phyloP scores from a whole-genome alignment of 2,113 vertebrate species.

The Helogale parvula region DNA sequence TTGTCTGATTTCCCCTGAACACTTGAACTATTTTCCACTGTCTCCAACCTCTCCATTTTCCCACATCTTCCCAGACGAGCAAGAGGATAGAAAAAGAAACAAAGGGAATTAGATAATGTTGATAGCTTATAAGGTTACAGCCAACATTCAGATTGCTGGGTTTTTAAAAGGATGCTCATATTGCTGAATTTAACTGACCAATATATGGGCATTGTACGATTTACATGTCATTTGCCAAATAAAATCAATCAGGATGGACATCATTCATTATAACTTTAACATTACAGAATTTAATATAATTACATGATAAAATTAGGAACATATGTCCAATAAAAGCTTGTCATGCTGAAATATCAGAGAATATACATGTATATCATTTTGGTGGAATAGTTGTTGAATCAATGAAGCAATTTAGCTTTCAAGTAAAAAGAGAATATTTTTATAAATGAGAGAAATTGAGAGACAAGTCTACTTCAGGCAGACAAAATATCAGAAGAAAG shows the following conservation, averaged over 20 bases:
- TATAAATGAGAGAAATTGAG: constrained; percentile 48
- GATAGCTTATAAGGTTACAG: background rate
- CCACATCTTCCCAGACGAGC: background rate
- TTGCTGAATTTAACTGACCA: constrained; percentile 16
- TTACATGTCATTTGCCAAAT: constrained; percentile 7
- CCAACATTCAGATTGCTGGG: background rate
- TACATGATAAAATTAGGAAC: constrained; percentile 15
- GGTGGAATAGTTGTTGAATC: background rate
- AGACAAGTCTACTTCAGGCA: constrained; percentile 39
- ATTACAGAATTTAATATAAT: constrained; percentile 18
- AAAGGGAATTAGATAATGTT: background rate
- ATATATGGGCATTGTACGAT: background rate
- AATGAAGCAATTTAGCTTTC: constrained; percentile 27
- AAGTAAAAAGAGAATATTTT: constrained; percentile 51
- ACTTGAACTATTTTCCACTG: background rate
- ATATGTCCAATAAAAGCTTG: background rate
- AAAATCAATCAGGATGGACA: background rate
- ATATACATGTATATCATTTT: background rate
- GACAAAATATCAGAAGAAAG: constrained; percentile 53
- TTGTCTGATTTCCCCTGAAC: background rate
- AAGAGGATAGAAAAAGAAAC: background rate
- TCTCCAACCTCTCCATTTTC: background rate
- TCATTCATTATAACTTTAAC: background rate
- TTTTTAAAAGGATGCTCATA: background rate
- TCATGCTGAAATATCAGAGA: background rate